A percentile compares a stretch with the other conserved stretches of the same genome.
Conservation (phyloP, 2,113 vertebrate species). For the Antechinus flavipes region DNA sequence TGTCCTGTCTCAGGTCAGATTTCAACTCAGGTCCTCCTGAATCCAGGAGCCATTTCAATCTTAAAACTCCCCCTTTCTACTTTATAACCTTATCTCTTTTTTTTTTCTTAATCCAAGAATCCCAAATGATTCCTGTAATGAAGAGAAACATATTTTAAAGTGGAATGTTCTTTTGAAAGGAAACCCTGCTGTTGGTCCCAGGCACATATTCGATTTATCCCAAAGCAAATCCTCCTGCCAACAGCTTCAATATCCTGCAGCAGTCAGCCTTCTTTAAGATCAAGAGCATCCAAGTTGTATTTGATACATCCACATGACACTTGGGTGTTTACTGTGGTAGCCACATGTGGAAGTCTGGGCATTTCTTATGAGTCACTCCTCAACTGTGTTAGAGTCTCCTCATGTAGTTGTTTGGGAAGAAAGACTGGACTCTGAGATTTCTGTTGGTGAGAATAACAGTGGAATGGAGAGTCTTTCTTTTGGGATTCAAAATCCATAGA, state of each 20-base stretch:
- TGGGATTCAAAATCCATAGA: neutral
- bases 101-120: neutral
- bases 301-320: slow-evolving; percentile 8
- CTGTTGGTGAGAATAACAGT: neutral
- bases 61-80: slow-evolving; percentile 47
- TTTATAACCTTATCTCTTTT: slow-evolving; percentile 43
- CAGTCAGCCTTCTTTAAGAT: slow-evolving; percentile 28
- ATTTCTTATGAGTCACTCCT: slow-evolving; percentile 51
- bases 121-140: slow-evolving; percentile 16
- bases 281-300: slow-evolving; percentile 31
- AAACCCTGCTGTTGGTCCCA: slow-evolving; percentile 39
- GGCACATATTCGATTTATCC: neutral
- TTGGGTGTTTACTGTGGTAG: slow-evolving; percentile 6
- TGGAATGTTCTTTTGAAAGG: slow-evolving; percentile 19
- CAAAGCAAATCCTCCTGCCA: neutral
- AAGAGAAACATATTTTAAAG: slow-evolving; percentile 57
- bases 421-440: neutral
- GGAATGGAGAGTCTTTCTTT: neutral
- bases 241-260: slow-evolving; percentile 21
- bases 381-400: slow-evolving; percentile 25
- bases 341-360: neutral
- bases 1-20: neutral
- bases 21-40: neutral
- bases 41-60: neutral
- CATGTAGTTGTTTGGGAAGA: slow-evolving; percentile 38